A percentile compares a stretch with the other conserved stretches of the same genome.
Conservation (phyloP, 1,140 invertebrate genomes). For the Drosophila nigrodunni region DNA sequence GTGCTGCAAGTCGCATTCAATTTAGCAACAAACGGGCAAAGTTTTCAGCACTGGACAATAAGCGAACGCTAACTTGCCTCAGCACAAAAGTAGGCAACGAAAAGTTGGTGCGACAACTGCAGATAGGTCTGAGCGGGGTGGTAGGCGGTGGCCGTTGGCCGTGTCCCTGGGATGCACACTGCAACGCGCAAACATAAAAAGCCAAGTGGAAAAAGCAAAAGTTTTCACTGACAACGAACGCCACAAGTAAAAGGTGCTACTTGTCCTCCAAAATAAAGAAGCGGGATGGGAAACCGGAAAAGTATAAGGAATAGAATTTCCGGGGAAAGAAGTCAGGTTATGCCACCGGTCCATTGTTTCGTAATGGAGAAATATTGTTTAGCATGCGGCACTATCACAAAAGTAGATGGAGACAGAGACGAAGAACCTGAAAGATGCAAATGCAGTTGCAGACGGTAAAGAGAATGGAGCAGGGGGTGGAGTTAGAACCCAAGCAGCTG, state of each 20-base stretch:
- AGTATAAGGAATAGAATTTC: conserved; percentile 15
- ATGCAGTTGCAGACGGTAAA: neutral
- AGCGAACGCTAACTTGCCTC: conserved; percentile 64
- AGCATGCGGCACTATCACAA: conserved; percentile 51
- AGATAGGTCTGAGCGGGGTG: conserved; percentile 4
- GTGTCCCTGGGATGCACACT: conserved; percentile 31
- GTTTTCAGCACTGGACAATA: conserved; percentile 71
- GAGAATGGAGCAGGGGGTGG: neutral
- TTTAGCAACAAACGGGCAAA: conserved; percentile 72
- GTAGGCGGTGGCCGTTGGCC: neutral
- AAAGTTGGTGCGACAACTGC: conserved; percentile 65
- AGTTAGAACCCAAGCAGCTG: conserved; percentile 32
- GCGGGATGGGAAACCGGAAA: neutral
- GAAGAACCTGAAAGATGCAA: too few species aligned
- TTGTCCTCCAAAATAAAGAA: conserved; percentile 50
- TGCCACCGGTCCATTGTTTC: conserved; percentile 67
- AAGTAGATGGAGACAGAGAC: neutral
- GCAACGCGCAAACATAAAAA: conserved; percentile 73
- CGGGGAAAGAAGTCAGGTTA: conserved; percentile 15
- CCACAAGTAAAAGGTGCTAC: conserved; percentile 79
- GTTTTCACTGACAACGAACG: conserved; percentile 67
- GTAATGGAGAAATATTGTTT: conserved; percentile 81
- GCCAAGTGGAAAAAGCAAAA: conserved; percentile 63
- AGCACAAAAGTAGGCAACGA: conserved; percentile 41
- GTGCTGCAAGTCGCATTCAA: conserved; percentile 74